These are phyloP conservation scores for Perizoma affinitatum DNA, from an alignment of 2,888 invertebrate species.

Conservation along the genomic window DNA sequence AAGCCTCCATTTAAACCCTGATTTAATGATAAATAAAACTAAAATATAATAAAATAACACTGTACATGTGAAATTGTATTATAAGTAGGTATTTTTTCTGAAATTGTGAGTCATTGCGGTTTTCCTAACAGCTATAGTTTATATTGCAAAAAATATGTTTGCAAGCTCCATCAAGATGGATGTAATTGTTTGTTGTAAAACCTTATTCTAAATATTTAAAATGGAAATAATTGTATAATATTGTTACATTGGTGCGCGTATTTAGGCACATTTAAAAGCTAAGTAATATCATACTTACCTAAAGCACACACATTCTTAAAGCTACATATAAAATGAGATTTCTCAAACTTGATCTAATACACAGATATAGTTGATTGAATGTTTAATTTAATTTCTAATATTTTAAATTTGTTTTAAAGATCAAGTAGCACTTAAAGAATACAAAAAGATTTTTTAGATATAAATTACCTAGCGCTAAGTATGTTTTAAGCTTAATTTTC, in stretches of 20 bases:
- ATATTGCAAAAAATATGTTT: too few species aligned
- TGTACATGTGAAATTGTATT: constrained; percentile 13
- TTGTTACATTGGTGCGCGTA: constrained; percentile 7
- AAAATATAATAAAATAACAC: constrained; percentile 18
- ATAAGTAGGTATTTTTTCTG: too few species aligned
- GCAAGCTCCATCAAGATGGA: too few species aligned
- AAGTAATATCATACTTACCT: constrained; percentile 24
- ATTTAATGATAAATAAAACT: constrained; percentile 10
- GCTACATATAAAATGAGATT: constrained; percentile 40
- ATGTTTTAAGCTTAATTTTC: neutral
- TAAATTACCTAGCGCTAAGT: constrained; percentile 23
- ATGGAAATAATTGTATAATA: neutral
- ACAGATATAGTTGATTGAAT: neutral
- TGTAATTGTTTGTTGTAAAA: too few species aligned
- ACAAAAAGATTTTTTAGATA: constrained; percentile 18
- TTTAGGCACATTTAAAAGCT: constrained; percentile 7
- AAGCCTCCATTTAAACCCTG: constrained; percentile 18
- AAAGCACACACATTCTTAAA: constrained; percentile 40
- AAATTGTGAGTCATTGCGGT: too few species aligned
- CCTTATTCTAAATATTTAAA: too few species aligned
- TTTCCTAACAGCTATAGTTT: too few species aligned
- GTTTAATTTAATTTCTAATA: neutral
- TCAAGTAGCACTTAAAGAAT: constrained; percentile 4
- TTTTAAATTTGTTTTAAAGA: neutral
- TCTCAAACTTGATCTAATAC: constrained; percentile 21